Conservation (phyloP, 1,140 invertebrate genomes). For the Orussus abietinus region DNA sequence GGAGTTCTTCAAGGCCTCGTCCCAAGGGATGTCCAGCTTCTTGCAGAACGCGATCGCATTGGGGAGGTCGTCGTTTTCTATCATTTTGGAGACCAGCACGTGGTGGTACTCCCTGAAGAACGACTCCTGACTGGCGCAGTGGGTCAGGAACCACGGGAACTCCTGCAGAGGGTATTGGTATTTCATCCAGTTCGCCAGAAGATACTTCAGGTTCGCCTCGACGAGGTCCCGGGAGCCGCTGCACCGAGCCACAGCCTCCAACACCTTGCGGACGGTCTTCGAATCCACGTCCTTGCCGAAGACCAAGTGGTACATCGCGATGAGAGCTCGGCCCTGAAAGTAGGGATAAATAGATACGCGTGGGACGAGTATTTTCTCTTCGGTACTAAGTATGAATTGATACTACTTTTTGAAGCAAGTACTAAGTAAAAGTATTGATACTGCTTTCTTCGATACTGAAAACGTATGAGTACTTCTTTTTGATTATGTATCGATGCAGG, state of each 20-base stretch:
- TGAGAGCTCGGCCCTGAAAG: constrained; percentile 43
- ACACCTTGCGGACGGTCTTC: constrained; percentile 31
- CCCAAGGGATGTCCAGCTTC: constrained; percentile 29
- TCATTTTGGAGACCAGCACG: constrained; percentile 36
- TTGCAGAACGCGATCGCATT: constrained; percentile 31
- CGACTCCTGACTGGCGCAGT: constrained; percentile 31
- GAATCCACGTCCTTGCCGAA: constrained; percentile 37
- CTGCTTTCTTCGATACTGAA: no score
- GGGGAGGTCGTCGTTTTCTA: constrained; percentile 33
- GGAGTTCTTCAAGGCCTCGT: constrained; percentile 38
- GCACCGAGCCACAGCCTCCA: constrained; percentile 31
- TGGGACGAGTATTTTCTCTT: no score
- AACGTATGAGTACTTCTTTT: no score
- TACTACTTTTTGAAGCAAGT: no score
- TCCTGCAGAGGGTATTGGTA: constrained; percentile 20
- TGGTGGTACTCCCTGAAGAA: constrained; percentile 48
- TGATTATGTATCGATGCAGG: no score
- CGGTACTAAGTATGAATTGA: no score
- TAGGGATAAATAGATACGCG: no score
- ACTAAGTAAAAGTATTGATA: no score
- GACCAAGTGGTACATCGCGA: constrained; percentile 38
- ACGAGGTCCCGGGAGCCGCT: no score
- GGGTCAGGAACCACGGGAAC: constrained; percentile 44
- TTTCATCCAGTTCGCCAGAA: constrained; percentile 26
- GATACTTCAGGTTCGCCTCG: constrained; percentile 43